Evolutionary conservation across 2,113 vertebrate genomes (phyloP).

Genomic region (Cheirogaleus medius): DNA sequence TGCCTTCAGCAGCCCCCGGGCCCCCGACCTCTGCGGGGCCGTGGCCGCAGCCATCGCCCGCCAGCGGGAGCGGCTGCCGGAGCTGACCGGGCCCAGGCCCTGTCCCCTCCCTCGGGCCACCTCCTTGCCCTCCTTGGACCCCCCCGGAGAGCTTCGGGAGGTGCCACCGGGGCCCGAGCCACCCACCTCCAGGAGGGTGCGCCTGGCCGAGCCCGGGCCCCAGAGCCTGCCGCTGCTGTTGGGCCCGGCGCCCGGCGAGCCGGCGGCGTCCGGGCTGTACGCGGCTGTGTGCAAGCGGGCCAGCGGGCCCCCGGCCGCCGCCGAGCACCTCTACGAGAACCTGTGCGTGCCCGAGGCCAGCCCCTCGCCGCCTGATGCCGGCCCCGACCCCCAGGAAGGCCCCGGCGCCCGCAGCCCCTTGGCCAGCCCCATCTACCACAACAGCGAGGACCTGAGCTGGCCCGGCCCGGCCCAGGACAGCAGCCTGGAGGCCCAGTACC

Average conservation of each 20-base stretch:
- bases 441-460: slow-evolving; percentile 55
- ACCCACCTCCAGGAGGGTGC: not conserved
- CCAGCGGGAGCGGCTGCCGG: slow-evolving; percentile 65
- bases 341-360: slow-evolving; percentile 55
- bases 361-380: not conserved
- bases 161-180: not conserved
- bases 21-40: slow-evolving; percentile 81
- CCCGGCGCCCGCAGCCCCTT: slow-evolving; percentile 14
- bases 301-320: not conserved
- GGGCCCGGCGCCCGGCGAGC: rapidly evolving
- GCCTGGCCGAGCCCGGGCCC: not conserved
- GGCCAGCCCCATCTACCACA: slow-evolving; percentile 71
- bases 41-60: slow-evolving; percentile 83
- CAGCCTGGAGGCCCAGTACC: slow-evolving; percentile 74
- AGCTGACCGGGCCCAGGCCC: not conserved
- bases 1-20: slow-evolving; percentile 86
- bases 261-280: rapidly evolving
- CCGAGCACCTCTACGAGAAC: slow-evolving; percentile 85
- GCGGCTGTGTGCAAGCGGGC: slow-evolving; percentile 57
- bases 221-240: slow-evolving; percentile 56
- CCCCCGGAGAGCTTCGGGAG: slow-evolving; percentile 64
- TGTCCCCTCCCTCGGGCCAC: slow-evolving; percentile 61
- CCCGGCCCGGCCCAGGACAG: not conserved
- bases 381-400: slow-evolving; percentile 27
- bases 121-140: slow-evolving; percentile 72